These are phyloP conservation scores for Scaptomyza graminum DNA, from an alignment of 1,140 invertebrate species.

Conservation along the genomic window DNA sequence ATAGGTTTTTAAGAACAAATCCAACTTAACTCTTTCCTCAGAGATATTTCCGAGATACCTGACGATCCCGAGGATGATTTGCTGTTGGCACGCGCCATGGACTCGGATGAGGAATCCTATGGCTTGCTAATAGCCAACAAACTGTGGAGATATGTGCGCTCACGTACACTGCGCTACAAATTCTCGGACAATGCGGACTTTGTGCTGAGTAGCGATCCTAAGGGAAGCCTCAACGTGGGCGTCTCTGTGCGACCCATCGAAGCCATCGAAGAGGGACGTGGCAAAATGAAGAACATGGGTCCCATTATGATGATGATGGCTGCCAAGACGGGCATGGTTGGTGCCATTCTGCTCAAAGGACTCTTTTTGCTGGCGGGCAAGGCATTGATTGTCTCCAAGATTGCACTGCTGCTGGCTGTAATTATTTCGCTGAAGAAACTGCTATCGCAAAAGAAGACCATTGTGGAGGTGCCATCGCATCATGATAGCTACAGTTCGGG, in stretches of 20 bases:
- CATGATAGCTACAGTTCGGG: slow-evolving; percentile 86
- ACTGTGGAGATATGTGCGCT: slow-evolving; percentile 89
- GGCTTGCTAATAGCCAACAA: slow-evolving; percentile 89
- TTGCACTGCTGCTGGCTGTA: slow-evolving; percentile 90
- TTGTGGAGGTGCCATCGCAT: slow-evolving; percentile 88
- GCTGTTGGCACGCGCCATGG: slow-evolving; percentile 83
- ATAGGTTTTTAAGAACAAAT: background rate
- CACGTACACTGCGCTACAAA: slow-evolving; percentile 88
- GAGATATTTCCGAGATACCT: slow-evolving; percentile 70
- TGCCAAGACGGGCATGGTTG: slow-evolving; percentile 91
- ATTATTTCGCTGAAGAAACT: slow-evolving; percentile 93
- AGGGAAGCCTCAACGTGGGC: slow-evolving; percentile 89
- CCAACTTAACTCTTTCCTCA: slow-evolving; percentile 11
- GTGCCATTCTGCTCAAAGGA: slow-evolving; percentile 91
- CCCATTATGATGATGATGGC: slow-evolving; percentile 90
- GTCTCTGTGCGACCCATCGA: slow-evolving; percentile 88
- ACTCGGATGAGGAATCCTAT: slow-evolving; percentile 88
- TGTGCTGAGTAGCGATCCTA: slow-evolving; percentile 88
- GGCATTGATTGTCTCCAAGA: slow-evolving; percentile 92
- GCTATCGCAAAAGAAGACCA: slow-evolving; percentile 89
- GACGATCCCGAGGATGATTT: slow-evolving; percentile 78
- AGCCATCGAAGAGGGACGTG: slow-evolving; percentile 86
- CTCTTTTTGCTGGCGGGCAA: slow-evolving; percentile 92
- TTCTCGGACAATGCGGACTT: slow-evolving; percentile 89
- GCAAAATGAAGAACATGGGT: slow-evolving; percentile 90